Evolutionary conservation across 2,888 invertebrate species (phyloP), one percentile per base, ranked within the genome.

Genomic region (Elgonia sp.): DNA sequence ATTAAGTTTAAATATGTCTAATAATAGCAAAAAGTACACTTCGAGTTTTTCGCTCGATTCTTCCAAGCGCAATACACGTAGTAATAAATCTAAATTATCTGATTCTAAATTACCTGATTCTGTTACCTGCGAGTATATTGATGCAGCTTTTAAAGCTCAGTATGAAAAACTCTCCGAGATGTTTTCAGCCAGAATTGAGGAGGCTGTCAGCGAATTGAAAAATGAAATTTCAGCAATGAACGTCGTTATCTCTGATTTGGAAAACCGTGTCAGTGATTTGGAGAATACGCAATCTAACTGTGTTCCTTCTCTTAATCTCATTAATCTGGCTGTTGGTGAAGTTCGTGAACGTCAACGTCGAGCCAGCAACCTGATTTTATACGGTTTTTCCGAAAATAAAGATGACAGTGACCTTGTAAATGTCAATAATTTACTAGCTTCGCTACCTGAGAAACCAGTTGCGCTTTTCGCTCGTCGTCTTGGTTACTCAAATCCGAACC

Each of bases 281-380:
- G 29, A 29, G 29, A 29, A 29, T 29, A 29, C 29, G 29, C 29
- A 29, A 29, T 29, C 29, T 29, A 29, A 29, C 1, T 29, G 29
- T 29, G 29, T 29, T 29, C 29, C 29, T 29, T 29, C 29, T 29
- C 29, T 29, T 29, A 29, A 29, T 29, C 29, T 29, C 5, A 29
- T 29, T 29, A 29, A 29, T 29, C 29, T 29, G 1, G 18, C 65
- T 40, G 39, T 65, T 7, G 16, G 65, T 29, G 65, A 65, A 65
- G n/a, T 40, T n/a, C 65, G 18, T 16, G 39, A 65, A n/a, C 65
- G 65, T 10, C 39, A 16, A 14, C 39, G 40, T 40, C 65, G 65
- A n/a, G 40, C 40, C 6, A 9, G 40, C 14, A 65, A 65, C 40
- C 40, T 65, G 39, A 40, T 65, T n/a, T 16, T 65, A 14, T 40